These are phyloP conservation scores for Chrysolina oricalcia DNA, from an alignment of 2,888 invertebrate species.

Conservation along the genomic window DNA sequence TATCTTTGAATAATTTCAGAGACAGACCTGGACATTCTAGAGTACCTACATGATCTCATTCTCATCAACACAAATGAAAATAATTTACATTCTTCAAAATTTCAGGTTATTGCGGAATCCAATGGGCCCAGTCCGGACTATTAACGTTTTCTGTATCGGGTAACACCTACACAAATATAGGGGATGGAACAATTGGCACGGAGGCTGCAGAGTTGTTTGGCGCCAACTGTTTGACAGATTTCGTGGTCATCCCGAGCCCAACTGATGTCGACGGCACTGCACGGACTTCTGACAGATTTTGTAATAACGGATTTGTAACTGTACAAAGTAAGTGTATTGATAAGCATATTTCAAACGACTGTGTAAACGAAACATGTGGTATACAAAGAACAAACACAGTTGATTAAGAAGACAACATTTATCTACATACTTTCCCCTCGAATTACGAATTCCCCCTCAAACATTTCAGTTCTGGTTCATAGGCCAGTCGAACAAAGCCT, in stretches of 20 bases:
- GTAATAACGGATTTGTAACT: conserved; percentile 81
- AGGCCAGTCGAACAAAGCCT: too few relatives aligned
- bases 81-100: conserved; percentile 55
- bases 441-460: too few relatives aligned
- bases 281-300: conserved; percentile 80
- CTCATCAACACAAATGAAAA: too few relatives aligned
- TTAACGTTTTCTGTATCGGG: conserved; percentile 82
- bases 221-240: conserved; percentile 80
- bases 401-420: too few relatives aligned
- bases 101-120: conserved; percentile 80
- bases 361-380: not conserved
- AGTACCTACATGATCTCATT: too few relatives aligned
- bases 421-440: too few relatives aligned
- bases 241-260: conserved; percentile 84
- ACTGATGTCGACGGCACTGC: conserved; percentile 68
- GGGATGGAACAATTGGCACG: conserved; percentile 76
- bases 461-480: too few relatives aligned
- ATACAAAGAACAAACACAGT: not conserved
- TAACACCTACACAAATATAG: conserved; percentile 77
- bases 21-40: too few relatives aligned
- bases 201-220: conserved; percentile 74
- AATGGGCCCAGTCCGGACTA: conserved; percentile 75
- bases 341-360: not conserved
- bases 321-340: conserved; percentile 75
- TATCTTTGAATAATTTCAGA: too few relatives aligned